Evolutionary conservation across 1,140 invertebrate genomes (phyloP).

Genomic region (Pogonognathellus flavescens): DNA sequence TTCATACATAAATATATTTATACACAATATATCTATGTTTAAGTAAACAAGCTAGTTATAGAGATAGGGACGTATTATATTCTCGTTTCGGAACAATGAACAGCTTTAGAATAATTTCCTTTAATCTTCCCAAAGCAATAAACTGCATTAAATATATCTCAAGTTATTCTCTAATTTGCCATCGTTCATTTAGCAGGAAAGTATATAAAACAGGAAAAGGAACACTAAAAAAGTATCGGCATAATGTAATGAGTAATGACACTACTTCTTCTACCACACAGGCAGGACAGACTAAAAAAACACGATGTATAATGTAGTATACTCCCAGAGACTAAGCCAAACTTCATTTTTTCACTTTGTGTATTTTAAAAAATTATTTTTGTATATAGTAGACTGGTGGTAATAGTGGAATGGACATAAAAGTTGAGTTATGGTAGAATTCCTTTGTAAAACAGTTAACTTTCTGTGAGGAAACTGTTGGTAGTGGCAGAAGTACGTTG

Average conservation of each 20-base stretch:
- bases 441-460: too few species aligned
- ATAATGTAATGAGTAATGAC: too few species aligned
- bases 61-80: too few species aligned
- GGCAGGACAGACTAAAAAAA: too few species aligned
- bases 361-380: constrained; percentile 18
- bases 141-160: constrained; percentile 36
- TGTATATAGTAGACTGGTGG: not conserved
- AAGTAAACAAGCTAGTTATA: too few species aligned
- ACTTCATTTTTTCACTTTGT: constrained; percentile 17
- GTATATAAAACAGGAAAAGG: not conserved
- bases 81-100: too few species aligned
- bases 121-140: constrained; percentile 28
- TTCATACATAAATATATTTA: too few species aligned
- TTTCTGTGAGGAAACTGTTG: too few species aligned
- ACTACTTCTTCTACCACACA: too few species aligned
- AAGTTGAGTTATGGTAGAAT: not conserved
- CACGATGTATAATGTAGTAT: too few species aligned
- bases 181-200: constrained; percentile 23
- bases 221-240: constrained; percentile 31
- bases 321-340: constrained; percentile 9
- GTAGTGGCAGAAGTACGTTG: too few species aligned
- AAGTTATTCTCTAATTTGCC: constrained; percentile 8
- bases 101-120: constrained; percentile 9
- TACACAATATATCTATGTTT: too few species aligned
- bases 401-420: not conserved